Evolutionary conservation across 1,140 invertebrate species (phyloP).

Genomic region (Tetragonula clypearis): DNA sequence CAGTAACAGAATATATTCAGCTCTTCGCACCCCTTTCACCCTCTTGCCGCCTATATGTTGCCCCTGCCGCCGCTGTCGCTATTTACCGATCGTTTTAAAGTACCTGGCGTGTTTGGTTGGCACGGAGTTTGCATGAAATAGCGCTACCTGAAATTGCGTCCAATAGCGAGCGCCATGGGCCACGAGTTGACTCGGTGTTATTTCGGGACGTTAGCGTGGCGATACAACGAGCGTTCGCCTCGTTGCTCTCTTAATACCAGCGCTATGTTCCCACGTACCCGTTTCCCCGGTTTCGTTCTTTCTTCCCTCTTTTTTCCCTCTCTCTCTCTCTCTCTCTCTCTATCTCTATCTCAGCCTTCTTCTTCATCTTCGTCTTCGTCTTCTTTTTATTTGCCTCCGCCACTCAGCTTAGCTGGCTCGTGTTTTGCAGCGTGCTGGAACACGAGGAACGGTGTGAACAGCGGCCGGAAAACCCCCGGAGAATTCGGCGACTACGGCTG

Average conservation of each 20-base stretch:
- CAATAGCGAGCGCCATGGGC: neutral
- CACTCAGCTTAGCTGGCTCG: neutral
- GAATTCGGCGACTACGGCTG: slow-evolving; percentile 92
- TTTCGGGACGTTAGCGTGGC: slow-evolving; percentile 46
- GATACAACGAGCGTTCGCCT: slow-evolving; percentile 21
- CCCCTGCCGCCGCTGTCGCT: neutral
- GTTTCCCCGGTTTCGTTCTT: neutral
- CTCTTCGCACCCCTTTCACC: neutral
- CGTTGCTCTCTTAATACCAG: neutral
- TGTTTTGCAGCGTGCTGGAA: slow-evolving; percentile 80
- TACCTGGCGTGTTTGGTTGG: slow-evolving; percentile 51
- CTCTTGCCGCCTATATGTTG: neutral
- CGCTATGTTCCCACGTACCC: neutral
- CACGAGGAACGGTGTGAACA: slow-evolving; percentile 69
- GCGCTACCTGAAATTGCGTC: slow-evolving; percentile 50
- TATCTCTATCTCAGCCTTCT: too few species aligned
- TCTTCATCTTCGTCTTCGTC: too few species aligned
- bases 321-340: neutral
- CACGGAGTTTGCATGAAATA: slow-evolving; percentile 55
- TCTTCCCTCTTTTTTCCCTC: neutral
- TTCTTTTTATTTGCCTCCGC: neutral
- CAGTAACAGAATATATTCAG: slow-evolving; percentile 5
- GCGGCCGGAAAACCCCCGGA: slow-evolving; percentile 81
- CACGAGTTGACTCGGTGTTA: slow-evolving; percentile 40
- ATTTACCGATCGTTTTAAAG: slow-evolving; percentile 63